phyloP scores from a whole-genome alignment of 2,797 vertebrate genomes.

The Pipistrellus kuhlii region DNA sequence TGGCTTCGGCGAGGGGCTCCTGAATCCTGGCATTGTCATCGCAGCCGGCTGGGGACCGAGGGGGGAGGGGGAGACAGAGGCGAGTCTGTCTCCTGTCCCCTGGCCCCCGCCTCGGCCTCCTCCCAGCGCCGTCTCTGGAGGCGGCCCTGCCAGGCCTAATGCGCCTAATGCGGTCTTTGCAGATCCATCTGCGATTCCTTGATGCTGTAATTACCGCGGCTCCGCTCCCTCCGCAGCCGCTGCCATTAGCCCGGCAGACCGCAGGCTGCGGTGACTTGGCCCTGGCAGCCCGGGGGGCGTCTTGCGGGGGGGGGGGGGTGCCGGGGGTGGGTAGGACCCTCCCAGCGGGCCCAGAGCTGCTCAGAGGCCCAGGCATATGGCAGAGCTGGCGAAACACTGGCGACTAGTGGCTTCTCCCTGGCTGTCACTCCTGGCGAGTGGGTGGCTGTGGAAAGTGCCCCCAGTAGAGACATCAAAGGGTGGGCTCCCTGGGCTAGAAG shows the following conservation, averaged over 20 bases:
- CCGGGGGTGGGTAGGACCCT: neutral
- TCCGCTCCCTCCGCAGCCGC: conserved; percentile 63
- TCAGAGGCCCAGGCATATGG: neutral
- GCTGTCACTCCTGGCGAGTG: neutral
- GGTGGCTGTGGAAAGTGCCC: neutral
- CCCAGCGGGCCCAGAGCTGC: conserved; percentile 32
- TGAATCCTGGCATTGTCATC: conserved; percentile 76
- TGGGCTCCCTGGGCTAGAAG: neutral
- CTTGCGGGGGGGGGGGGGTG: neutral
- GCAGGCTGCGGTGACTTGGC: conserved; percentile 29
- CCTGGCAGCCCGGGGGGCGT: conserved; percentile 48
- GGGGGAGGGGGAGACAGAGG: conserved; percentile 76
- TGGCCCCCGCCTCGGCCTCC: conserved; percentile 43
- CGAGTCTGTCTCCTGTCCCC: conserved; percentile 81
- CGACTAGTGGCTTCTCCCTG: conserved; percentile 55
- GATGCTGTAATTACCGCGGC: conserved; percentile 74
- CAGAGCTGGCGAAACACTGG: neutral
- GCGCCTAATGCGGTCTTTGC: conserved; percentile 83
- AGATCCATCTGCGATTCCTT: conserved; percentile 81
- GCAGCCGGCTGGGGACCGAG: neutral
- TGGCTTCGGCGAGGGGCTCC: conserved; percentile 31
- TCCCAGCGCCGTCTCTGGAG: conserved; percentile 65
- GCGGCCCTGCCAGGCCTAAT: conserved; percentile 75
- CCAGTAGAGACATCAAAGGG: neutral
- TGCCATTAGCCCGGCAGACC: conserved; percentile 75